Conservation (phyloP, 2,797 vertebrate species). For the Cirrhinus molitorella region DNA sequence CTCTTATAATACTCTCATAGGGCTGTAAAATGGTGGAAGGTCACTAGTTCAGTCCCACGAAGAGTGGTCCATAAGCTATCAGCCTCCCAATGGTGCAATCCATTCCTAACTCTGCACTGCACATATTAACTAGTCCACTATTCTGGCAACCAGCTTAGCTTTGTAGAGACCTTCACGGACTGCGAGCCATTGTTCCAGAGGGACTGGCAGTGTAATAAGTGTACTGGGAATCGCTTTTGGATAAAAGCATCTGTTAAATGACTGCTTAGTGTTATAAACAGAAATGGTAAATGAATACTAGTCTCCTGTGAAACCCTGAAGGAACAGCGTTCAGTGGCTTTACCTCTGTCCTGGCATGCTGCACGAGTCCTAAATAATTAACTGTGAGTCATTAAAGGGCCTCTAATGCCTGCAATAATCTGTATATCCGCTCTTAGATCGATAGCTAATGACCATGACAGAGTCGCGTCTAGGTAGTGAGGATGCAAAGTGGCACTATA, state of each 20-base stretch:
- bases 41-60: too few relatives aligned
- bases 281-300: background rate
- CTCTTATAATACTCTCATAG: background rate
- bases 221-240: background rate
- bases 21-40: background rate
- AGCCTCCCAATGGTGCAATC: background rate
- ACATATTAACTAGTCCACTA: background rate
- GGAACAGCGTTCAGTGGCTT: background rate
- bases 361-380: constrained; percentile 54
- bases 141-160: background rate
- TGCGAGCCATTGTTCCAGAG: background rate
- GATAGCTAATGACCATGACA: constrained; percentile 33
- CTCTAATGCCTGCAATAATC: constrained; percentile 42
- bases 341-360: background rate
- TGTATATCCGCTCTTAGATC: constrained; percentile 28
- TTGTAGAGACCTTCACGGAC: background rate
- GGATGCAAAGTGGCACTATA: constrained; percentile 47
- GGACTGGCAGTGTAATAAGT: background rate
- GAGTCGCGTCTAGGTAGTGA: constrained; percentile 15
- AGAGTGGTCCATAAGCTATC: background rate
- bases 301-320: background rate
- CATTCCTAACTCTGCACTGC: too few relatives aligned
- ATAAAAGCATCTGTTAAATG: background rate
- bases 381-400: constrained; percentile 41
- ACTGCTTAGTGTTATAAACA: background rate